phyloP scores from a whole-genome alignment of 2,797 vertebrate genomes.

The Dendrocincla fuliginosa region DNA sequence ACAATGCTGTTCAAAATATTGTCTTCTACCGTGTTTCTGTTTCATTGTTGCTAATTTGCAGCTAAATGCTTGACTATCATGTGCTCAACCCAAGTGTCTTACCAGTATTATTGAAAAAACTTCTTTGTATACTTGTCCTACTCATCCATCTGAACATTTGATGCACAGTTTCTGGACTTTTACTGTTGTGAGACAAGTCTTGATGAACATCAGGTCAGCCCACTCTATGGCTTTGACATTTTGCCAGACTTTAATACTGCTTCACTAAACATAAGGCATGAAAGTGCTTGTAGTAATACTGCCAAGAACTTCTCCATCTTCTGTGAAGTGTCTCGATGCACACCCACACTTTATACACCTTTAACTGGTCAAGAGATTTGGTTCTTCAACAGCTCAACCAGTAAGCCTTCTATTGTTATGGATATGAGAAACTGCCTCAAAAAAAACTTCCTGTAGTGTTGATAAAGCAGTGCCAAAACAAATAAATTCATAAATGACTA shows the following conservation, averaged over 20 bases:
- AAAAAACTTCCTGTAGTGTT: background rate
- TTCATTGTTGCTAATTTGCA: background rate
- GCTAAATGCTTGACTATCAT: background rate
- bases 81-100: background rate
- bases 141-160: background rate
- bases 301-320: background rate
- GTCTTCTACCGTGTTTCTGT: background rate
- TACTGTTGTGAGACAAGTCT: background rate
- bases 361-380: background rate
- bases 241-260: background rate
- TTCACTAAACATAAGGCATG: background rate
- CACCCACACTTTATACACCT: background rate
- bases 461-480: background rate
- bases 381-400: background rate
- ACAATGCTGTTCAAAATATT: background rate
- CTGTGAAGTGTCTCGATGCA: background rate
- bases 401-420: background rate
- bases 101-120: background rate
- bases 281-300: background rate
- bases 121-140: background rate
- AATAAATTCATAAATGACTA: background rate
- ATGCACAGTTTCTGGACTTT: background rate
- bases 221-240: background rate
- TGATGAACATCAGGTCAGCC: background rate
- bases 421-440: background rate